phyloP scores from a whole-genome alignment of 2,888 invertebrate genomes.

The Mongoloraphidia duomilia region DNA sequence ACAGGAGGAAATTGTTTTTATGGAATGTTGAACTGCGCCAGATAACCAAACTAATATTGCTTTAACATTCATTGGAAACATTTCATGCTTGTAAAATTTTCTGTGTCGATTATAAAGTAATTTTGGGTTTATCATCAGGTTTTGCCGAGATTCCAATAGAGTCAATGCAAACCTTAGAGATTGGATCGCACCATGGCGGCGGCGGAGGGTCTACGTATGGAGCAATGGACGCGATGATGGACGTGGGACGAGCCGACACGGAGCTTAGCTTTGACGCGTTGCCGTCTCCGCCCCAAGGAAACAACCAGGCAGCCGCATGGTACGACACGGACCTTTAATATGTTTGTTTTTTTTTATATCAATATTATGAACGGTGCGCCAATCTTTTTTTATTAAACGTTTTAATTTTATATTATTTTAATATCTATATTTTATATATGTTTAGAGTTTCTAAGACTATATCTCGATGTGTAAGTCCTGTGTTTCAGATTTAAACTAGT shows the following conservation, averaged over 20 bases:
- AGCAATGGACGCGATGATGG: slow-evolving; percentile 78
- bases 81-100: too few relatives aligned
- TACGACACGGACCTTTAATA: slow-evolving; percentile 88
- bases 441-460: too few relatives aligned
- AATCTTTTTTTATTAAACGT: slow-evolving; percentile 3
- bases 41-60: too few relatives aligned
- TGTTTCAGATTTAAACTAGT: too few relatives aligned
- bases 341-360: too few relatives aligned
- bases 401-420: background rate
- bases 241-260: slow-evolving; percentile 62
- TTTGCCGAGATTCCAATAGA: slow-evolving; percentile 97
- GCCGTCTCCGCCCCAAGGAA: slow-evolving; percentile 73
- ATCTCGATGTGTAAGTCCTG: too few relatives aligned
- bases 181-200: slow-evolving; percentile 54
- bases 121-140: slow-evolving; percentile 40
- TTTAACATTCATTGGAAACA: too few relatives aligned
- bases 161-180: slow-evolving; percentile 89
- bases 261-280: slow-evolving; percentile 66
- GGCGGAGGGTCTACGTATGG: slow-evolving; percentile 48
- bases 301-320: slow-evolving; percentile 90
- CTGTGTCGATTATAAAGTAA: too few relatives aligned
- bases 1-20: too few relatives aligned
- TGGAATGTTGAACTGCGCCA: too few relatives aligned
- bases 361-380: too few relatives aligned
- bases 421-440: too few relatives aligned